These are phyloP conservation scores for Kryphioiulus occultus DNA, from an alignment of 2,888 invertebrate genomes.

Conservation along the genomic window DNA sequence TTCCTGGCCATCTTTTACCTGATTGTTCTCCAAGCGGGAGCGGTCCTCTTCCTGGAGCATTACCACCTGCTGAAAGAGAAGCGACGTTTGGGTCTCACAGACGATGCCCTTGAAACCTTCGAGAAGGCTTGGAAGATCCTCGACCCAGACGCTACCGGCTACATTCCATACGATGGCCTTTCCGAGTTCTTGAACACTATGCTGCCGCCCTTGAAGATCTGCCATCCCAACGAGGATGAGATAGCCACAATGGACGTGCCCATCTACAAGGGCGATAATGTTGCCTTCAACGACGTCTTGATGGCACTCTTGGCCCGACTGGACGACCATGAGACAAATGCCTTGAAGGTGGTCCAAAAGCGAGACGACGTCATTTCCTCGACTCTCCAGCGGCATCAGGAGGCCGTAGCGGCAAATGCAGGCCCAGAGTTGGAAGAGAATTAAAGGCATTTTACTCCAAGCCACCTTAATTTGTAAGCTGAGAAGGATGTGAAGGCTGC, in stretches of 20 bases:
- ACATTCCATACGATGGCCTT: not conserved
- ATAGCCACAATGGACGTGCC: conserved; percentile 34
- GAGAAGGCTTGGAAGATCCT: conserved; percentile 29
- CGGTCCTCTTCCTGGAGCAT: conserved; percentile 43
- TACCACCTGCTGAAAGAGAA: not conserved
- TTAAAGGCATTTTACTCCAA: no score
- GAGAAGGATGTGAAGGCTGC: no score
- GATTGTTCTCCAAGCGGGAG: not conserved
- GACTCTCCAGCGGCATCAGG: conserved; percentile 11
- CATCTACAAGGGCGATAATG: conserved; percentile 29
- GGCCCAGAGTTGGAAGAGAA: not conserved
- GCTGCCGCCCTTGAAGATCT: conserved; percentile 21
- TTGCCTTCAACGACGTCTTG: conserved; percentile 26
- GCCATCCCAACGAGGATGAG: not conserved
- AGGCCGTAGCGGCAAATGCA: not conserved
- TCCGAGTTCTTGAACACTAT: conserved; percentile 40
- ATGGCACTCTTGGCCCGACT: not conserved
- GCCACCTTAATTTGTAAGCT: no score
- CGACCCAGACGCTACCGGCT: conserved; percentile 43
- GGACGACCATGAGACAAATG: not conserved
- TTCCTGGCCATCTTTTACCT: conserved; percentile 27
- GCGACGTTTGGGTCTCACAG: conserved; percentile 14
- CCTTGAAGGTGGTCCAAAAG: not conserved
- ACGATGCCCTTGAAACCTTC: conserved; percentile 42
- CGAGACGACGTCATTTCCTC: conserved; percentile 4